Conservation (phyloP, 2,797 vertebrate species). For the Bovichtus variegatus region DNA sequence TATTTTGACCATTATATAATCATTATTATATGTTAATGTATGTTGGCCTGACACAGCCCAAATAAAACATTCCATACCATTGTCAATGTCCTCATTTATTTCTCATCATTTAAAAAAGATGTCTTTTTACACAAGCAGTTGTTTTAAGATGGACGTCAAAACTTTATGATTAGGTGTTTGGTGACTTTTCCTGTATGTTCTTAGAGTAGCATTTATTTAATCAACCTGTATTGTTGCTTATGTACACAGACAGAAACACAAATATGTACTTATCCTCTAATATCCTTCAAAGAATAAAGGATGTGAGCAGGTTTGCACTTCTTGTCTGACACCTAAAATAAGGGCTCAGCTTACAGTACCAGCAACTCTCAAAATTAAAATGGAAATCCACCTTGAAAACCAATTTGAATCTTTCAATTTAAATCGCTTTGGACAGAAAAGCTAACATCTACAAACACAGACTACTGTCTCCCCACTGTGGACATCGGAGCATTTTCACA, state of each 20-base stretch:
- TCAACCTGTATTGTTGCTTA: slow-evolving; percentile 2
- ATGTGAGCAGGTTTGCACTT: not conserved
- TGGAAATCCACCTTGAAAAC: not conserved
- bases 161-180: not conserved
- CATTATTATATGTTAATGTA: not conserved
- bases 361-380: not conserved
- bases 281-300: not conserved
- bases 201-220: not conserved
- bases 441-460: not conserved
- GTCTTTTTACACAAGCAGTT: not conserved
- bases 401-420: not conserved
- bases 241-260: not conserved
- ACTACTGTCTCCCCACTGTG: slow-evolving; percentile 33
- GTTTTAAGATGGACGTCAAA: not conserved
- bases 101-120: not conserved
- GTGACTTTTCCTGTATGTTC: not conserved
- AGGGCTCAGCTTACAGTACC: not conserved
- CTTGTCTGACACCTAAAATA: not conserved
- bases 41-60: not conserved
- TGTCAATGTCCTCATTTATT: not conserved
- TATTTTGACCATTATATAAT: not conserved
- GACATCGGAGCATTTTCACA: slow-evolving; percentile 22
- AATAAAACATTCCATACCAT: slow-evolving; percentile 3
- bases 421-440: not conserved
- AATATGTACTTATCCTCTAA: not conserved